These are phyloP conservation scores for Gadopsis bispinosus DNA, from an alignment of 2,797 vertebrate genomes.

Conservation along the genomic window DNA sequence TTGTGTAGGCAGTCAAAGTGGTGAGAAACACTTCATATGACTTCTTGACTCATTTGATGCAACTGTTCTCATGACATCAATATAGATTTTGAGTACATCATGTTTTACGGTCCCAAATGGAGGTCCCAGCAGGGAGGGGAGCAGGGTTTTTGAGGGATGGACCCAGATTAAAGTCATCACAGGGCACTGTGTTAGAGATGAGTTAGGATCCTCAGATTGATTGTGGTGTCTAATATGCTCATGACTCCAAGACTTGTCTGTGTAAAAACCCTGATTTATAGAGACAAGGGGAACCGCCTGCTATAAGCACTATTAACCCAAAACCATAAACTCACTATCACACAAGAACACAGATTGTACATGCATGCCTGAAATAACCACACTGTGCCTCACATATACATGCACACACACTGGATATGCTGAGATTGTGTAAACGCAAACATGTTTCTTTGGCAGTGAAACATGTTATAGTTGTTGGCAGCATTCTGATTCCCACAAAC, in stretches of 20 bases:
- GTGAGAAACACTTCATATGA: constrained; percentile 14
- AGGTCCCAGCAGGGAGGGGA: constrained; percentile 17
- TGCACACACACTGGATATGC: constrained; percentile 16
- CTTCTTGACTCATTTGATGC: constrained; percentile 35
- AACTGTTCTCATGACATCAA: constrained; percentile 53
- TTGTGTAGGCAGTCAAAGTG: constrained; percentile 7
- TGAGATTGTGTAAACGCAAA: constrained; percentile 44
- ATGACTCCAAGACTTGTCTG: constrained; percentile 27
- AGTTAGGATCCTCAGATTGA: constrained; percentile 46
- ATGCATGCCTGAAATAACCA: constrained; percentile 21
- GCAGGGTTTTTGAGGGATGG: constrained; percentile 43
- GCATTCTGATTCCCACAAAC: constrained; percentile 57
- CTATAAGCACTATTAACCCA: constrained; percentile 31
- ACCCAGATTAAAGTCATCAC: constrained; percentile 47
- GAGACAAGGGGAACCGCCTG: constrained; percentile 40
- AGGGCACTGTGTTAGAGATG: constrained; percentile 37
- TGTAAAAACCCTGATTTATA: constrained; percentile 50
- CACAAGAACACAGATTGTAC: constrained; percentile 12
- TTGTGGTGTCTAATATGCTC: constrained; percentile 37
- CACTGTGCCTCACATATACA: constrained; percentile 29
- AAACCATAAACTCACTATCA: constrained; percentile 31
- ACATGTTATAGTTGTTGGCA: constrained; percentile 46
- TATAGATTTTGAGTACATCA: constrained; percentile 27
- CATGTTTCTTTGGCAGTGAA: constrained; percentile 47
- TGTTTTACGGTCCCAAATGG: constrained; percentile 43